Evolutionary conservation across 2,888 invertebrate species (phyloP).

Genomic region (Balanococcus diminutus): DNA sequence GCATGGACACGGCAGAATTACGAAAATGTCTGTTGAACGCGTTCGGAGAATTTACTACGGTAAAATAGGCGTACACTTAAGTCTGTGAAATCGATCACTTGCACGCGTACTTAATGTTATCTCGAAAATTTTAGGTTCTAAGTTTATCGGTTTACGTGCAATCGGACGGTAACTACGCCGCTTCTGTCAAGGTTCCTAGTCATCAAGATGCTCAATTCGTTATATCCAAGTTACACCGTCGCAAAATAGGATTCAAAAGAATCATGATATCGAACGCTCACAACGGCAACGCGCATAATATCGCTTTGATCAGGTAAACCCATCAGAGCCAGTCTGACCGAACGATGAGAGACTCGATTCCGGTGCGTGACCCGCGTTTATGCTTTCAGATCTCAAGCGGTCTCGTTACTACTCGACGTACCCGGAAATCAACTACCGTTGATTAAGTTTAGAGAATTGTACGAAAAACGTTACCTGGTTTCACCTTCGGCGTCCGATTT

Average conservation of each 20-base stretch:
- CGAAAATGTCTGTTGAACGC: slow-evolving; percentile 69
- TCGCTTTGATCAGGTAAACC: slow-evolving; percentile 64
- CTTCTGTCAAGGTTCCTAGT: slow-evolving; percentile 73
- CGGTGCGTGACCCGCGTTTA: neutral
- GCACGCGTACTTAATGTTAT: too few species aligned
- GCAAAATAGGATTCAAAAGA: slow-evolving; percentile 79
- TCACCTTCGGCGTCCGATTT: slow-evolving; percentile 75
- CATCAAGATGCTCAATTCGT: slow-evolving; percentile 71
- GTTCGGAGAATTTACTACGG: slow-evolving; percentile 65
- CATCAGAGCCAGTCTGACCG: too few species aligned
- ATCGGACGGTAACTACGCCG: slow-evolving; percentile 73
- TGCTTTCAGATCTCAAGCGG: slow-evolving; percentile 61
- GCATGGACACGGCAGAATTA: slow-evolving; percentile 71
- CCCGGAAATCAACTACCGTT: slow-evolving; percentile 77
- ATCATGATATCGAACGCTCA: slow-evolving; percentile 77
- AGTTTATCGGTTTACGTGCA: slow-evolving; percentile 69
- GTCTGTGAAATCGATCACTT: too few species aligned
- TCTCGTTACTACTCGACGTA: slow-evolving; percentile 69
- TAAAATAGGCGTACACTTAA: slow-evolving; percentile 55
- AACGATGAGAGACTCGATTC: too few species aligned
- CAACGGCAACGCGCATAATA: slow-evolving; percentile 68
- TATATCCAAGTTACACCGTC: slow-evolving; percentile 82
- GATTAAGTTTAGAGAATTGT: slow-evolving; percentile 80
- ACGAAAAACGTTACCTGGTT: slow-evolving; percentile 79
- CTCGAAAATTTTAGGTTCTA: slow-evolving; percentile 65